These are phyloP conservation scores for Archilochus colubris DNA, from an alignment of 2,113 vertebrate species.

Conservation along the genomic window DNA sequence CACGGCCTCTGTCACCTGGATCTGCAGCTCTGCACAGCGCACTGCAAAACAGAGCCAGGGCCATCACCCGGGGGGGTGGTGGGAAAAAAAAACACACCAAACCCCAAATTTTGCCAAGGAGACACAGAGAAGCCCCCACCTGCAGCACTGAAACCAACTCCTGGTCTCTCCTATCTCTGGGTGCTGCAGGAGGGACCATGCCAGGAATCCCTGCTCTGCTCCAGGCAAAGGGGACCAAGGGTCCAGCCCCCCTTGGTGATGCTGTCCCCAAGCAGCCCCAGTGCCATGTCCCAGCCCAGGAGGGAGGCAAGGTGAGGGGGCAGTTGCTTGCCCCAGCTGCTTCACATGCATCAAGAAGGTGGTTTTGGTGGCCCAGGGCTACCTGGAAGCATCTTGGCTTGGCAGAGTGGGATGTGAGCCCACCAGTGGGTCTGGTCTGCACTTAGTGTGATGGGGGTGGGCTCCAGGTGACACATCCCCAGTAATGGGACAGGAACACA, in stretches of 20 bases:
- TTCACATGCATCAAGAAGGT: neutral
- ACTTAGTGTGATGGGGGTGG: accelerated
- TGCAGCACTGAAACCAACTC: accelerated
- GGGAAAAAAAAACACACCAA: too few relatives aligned
- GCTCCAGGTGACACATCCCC: neutral
- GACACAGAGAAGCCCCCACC: neutral
- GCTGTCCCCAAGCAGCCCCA: neutral
- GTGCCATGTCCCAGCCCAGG: neutral
- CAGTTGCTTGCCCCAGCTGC: neutral
- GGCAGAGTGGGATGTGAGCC: neutral
- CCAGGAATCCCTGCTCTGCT: neutral
- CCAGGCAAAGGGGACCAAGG: neutral
- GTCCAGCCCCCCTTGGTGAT: neutral
- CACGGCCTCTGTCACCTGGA: constrained; percentile 82
- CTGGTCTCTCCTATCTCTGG: accelerated
- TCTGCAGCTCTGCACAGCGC: constrained; percentile 87
- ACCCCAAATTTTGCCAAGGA: accelerated
- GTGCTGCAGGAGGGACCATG: neutral
- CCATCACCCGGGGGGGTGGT: neutral
- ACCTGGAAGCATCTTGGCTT: neutral
- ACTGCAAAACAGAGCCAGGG: constrained; percentile 71
- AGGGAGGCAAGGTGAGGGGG: accelerated
- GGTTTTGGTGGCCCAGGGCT: neutral
- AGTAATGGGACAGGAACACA: neutral
- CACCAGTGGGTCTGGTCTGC: neutral